Conservation (phyloP, 2,797 vertebrate species). For the Anisognathus igniventris region DNA sequence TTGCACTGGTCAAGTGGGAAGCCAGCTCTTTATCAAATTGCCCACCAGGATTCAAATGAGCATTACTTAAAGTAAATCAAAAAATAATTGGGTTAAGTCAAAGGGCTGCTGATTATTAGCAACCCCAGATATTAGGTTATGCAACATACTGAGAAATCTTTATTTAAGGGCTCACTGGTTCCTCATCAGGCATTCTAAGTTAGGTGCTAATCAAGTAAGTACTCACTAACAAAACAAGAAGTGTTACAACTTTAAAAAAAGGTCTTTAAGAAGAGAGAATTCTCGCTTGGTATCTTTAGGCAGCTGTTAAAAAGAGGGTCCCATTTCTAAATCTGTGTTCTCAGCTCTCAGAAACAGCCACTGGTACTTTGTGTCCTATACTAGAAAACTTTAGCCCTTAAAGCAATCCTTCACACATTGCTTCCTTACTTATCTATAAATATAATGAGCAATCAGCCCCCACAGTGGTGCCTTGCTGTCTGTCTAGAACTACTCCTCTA, state of each 20-base stretch:
- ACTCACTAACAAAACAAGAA: not conserved
- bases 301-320: not conserved
- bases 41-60: not conserved
- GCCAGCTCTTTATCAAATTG: not conserved
- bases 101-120: not conserved
- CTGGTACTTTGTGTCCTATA: not conserved
- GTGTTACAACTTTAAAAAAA: not conserved
- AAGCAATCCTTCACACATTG: conserved; percentile 36
- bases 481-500: conserved; percentile 57
- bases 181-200: not conserved
- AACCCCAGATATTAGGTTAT: not conserved
- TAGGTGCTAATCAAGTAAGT: not conserved
- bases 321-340: not conserved
- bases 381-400: not conserved
- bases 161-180: not conserved
- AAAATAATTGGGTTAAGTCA: not conserved
- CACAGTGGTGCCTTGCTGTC: conserved; percentile 69
- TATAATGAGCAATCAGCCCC: conserved; percentile 52
- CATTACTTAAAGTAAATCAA: not conserved
- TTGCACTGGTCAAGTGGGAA: not conserved
- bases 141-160: not conserved
- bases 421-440: conserved; percentile 45
- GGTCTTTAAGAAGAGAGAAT: not conserved
- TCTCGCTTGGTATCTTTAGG: not conserved
- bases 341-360: not conserved